Base-by-base conservation (phyloP, 2,888 invertebrate genomes). In the Pteria penguin region DNA sequence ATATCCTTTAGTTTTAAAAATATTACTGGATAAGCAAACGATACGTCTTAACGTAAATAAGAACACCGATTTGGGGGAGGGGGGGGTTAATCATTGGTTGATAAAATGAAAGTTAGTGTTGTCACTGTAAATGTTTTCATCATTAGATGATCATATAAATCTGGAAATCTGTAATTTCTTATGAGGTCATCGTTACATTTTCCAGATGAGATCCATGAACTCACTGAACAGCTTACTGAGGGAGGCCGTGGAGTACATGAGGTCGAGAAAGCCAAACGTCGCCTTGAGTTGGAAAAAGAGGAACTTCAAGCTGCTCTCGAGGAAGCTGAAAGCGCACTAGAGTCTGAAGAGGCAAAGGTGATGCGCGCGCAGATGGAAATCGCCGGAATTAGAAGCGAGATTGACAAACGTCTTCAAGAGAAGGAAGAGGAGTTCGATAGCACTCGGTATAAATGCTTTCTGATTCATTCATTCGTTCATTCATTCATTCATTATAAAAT, bases 371-470 rank as follows among this genome's bases (percentile, higher is more conserved):
- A 99, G 94, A 95, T 99, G 88, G 99, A 99, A 94, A 95, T 99
- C 93, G 97, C 97, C 90, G 98, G 98, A 94, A 98, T 99, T 91
- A 96, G 99, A 93, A 98, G 98, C 94, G 99, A 99, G 94, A 99
- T 99, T 93, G 99, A 99, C 94, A 96, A 98, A 92, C 96, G 99
- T 92, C 97, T 99, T 93, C 98, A 98, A 93, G 99, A 99, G 95
- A 99, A 99, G 94, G 99, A 99, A 92, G 99, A 99, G 92, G 99
- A 99, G 94, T 99, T 99, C 95, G 99, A 99, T 93, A 99, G 98
- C 94, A 99, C 99, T 71, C 93, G 94, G 93, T 60, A 60, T 22
- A 4, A 2, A 11, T 24, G 27, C n/a, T n/a, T n/a, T n/a, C n/a
- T n/a, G n/a, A n/a, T n/a, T n/a, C n/a, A n/a, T n/a, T n/a, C n/a